These are phyloP conservation scores for Drosophila orena DNA, from an alignment of 1,140 invertebrate genomes.

Conservation along the genomic window DNA sequence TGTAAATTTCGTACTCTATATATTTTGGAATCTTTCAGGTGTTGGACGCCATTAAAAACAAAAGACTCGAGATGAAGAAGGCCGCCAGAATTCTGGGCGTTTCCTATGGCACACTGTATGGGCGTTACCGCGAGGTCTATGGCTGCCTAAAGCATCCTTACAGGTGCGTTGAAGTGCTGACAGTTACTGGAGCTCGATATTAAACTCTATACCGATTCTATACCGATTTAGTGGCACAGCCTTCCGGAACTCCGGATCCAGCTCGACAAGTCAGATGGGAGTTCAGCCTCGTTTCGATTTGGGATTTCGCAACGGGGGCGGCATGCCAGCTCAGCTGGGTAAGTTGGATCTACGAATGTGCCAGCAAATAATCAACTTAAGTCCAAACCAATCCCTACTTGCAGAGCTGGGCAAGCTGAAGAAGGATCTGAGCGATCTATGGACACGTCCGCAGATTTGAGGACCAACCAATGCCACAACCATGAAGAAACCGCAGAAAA, in stretches of 20 bases:
- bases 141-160: constrained; percentile 90
- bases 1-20: background rate
- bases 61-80: constrained; percentile 96
- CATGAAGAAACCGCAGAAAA: constrained; percentile 38
- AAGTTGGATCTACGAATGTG: constrained; percentile 2
- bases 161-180: constrained; percentile 45
- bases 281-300: constrained; percentile 75
- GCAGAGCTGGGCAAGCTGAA: constrained; percentile 78
- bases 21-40: constrained; percentile 78
- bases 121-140: constrained; percentile 93
- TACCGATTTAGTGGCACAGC: constrained; percentile 57
- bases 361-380: background rate
- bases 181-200: background rate
- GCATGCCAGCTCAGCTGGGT: constrained; percentile 70
- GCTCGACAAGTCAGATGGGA: constrained; percentile 52
- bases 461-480: constrained; percentile 38
- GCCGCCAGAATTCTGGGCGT: constrained; percentile 95
- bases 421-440: constrained; percentile 77
- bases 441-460: constrained; percentile 82
- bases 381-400: constrained; percentile 17
- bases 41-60: constrained; percentile 95
- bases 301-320: constrained; percentile 61
- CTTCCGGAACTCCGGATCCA: constrained; percentile 69
- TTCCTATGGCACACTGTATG: constrained; percentile 95
- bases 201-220: background rate